A percentile compares a stretch with the other conserved stretches of the same genome.
These are phyloP conservation scores for Odontocolon sp. DNA, from an alignment of 2,888 invertebrate species.

Conservation along the genomic window DNA sequence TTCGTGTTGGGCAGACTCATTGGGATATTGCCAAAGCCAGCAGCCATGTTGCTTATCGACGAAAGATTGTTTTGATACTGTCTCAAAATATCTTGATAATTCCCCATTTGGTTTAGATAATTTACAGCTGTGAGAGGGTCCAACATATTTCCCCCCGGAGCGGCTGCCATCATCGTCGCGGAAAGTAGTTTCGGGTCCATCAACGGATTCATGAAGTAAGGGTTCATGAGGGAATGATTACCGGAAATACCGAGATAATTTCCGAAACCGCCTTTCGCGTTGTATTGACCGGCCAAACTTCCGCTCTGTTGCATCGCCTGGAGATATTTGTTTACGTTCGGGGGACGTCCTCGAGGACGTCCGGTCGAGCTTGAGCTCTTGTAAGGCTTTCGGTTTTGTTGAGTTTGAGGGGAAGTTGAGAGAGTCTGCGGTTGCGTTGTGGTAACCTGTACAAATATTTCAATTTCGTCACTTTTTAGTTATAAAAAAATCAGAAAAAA, in stretches of 20 bases:
- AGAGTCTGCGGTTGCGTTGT: constrained; percentile 51
- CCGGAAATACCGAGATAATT: constrained; percentile 68
- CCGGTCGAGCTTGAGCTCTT: constrained; percentile 76
- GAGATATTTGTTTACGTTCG: constrained; percentile 78
- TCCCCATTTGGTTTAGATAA: constrained; percentile 75
- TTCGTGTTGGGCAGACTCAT: constrained; percentile 65
- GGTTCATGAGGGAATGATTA: constrained; percentile 71
- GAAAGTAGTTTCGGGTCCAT: constrained; percentile 73
- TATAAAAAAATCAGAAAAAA: background rate
- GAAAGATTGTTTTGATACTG: constrained; percentile 75
- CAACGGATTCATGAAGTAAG: constrained; percentile 75
- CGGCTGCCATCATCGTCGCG: constrained; percentile 71
- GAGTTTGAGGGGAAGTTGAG: constrained; percentile 65
- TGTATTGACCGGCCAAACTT: constrained; percentile 69
- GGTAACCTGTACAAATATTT: constrained; percentile 4
- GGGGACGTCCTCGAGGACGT: constrained; percentile 82
- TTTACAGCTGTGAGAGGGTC: constrained; percentile 74
- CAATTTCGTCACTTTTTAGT: background rate
- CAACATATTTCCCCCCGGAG: constrained; percentile 70
- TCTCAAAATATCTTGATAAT: constrained; percentile 74
- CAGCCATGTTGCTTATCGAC: constrained; percentile 65
- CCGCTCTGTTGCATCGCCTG: constrained; percentile 67
- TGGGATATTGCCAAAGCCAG: constrained; percentile 65
- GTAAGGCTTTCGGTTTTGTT: constrained; percentile 69
- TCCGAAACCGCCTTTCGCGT: constrained; percentile 67